These are phyloP conservation scores for Drosophila borealis DNA, from an alignment of 2,888 invertebrate species.

Conservation along the genomic window DNA sequence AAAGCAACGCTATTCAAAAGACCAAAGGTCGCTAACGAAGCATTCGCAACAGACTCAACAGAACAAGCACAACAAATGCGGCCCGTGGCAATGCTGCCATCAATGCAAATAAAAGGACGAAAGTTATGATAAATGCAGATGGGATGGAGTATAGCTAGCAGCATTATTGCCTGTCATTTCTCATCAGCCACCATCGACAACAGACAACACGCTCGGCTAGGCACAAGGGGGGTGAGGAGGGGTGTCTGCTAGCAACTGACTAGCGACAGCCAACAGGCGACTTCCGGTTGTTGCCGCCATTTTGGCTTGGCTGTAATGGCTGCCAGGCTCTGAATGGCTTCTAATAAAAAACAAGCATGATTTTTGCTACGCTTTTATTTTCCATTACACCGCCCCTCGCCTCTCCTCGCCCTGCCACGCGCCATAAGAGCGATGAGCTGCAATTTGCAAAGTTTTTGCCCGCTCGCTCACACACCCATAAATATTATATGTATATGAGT, in stretches of 20 bases:
- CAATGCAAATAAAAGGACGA: conserved; percentile 68
- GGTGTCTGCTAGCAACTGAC: conserved; percentile 23
- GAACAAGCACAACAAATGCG: conserved; percentile 25
- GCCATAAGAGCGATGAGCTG: conserved; percentile 69
- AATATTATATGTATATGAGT: background rate
- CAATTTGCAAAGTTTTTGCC: conserved; percentile 76
- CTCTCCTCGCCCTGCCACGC: background rate
- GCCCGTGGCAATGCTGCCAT: conserved; percentile 47
- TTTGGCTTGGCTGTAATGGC: conserved; percentile 65
- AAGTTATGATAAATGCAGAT: conserved; percentile 81
- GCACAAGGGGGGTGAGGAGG: background rate
- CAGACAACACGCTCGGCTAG: conserved; percentile 3
- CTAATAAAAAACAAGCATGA: conserved; percentile 72
- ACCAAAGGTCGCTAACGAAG: conserved; percentile 50
- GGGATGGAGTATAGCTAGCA: conserved; percentile 72
- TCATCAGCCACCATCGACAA: conserved; percentile 67
- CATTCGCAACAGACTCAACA: conserved; percentile 29
- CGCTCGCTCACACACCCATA: conserved; percentile 24
- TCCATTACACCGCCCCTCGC: conserved; percentile 54
- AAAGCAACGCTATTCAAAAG: conserved; percentile 49
- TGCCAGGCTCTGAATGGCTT: conserved; percentile 67
- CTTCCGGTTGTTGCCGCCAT: conserved; percentile 78
- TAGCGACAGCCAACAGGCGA: conserved; percentile 55
- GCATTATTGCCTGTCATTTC: conserved; percentile 79
- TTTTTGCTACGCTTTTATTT: conserved; percentile 73